A percentile compares a stretch with the other conserved stretches of the same genome.
These are phyloP conservation scores for Atethmia centrago DNA, from an alignment of 2,888 invertebrate genomes.

Conservation along the genomic window DNA sequence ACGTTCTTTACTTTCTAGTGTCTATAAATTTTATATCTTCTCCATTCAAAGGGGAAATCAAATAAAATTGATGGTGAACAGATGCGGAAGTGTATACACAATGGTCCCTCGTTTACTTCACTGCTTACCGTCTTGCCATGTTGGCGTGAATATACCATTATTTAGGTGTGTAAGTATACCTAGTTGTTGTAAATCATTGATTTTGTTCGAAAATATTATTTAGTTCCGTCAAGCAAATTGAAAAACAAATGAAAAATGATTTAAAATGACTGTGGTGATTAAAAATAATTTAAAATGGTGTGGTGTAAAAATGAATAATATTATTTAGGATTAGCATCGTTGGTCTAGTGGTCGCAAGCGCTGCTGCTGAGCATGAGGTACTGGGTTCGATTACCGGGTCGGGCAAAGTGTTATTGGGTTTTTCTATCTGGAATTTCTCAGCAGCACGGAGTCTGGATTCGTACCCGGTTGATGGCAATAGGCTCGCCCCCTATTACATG, in stretches of 20 bases:
- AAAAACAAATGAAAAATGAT: background rate
- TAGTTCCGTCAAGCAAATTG: background rate
- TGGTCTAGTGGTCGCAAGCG: no score
- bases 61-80: slow-evolving; percentile 41
- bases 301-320: no score
- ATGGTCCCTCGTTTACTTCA: slow-evolving; percentile 49
- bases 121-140: slow-evolving; percentile 26
- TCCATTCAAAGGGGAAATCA: slow-evolving; percentile 45
- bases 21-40: slow-evolving; percentile 36
- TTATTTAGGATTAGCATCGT: no score
- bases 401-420: no score
- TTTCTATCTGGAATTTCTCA: no score
- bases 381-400: no score
- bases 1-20: background rate
- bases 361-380: no score
- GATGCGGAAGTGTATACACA: slow-evolving; percentile 49
- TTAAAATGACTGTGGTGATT: fast-evolving
- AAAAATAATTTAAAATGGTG: no score
- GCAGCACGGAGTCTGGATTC: no score
- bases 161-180: background rate
- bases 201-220: background rate
- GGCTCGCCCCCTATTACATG: no score
- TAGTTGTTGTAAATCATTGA: background rate
- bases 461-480: no score
- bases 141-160: slow-evolving; percentile 47